Percentiles rank a stretch among this genome's conserved stretches.
Evolutionary conservation across 2,113 vertebrate genomes (phyloP).

Genomic region (Jaculus jaculus): DNA sequence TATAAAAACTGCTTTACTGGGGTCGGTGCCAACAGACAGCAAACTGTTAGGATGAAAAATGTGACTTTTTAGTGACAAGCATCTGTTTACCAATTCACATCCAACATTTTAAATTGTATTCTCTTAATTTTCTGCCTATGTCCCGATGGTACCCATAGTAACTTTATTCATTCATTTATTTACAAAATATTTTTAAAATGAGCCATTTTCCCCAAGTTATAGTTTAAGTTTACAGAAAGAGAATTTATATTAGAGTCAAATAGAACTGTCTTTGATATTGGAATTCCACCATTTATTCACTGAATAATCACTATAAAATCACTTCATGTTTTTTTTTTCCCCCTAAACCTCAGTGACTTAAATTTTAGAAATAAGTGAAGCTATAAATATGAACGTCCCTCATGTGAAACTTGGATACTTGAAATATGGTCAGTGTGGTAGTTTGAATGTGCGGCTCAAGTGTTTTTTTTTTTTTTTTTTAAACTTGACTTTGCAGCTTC

Average conservation of each 20-base stretch:
- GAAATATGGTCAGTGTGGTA: neutral
- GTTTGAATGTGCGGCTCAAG: too few species aligned
- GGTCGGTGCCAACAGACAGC: slow-evolving; percentile 60
- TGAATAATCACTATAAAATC: neutral
- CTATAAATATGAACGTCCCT: neutral
- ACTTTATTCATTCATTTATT: slow-evolving; percentile 41
- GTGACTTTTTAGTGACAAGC: slow-evolving; percentile 60
- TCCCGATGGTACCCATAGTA: slow-evolving; percentile 23
- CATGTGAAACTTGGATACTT: neutral
- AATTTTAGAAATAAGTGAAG: neutral
- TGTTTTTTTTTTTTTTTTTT: too few species aligned
- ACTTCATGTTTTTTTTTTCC: neutral
- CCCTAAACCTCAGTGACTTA: neutral
- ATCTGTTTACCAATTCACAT: slow-evolving; percentile 67
- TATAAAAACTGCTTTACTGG: slow-evolving; percentile 51
- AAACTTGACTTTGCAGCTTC: too few species aligned
- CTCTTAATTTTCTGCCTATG: slow-evolving; percentile 31
- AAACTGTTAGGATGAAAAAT: slow-evolving; percentile 70
- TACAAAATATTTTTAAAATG: slow-evolving; percentile 1
- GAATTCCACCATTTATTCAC: neutral
- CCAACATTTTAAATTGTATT: slow-evolving; percentile 66
- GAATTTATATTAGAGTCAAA: neutral
- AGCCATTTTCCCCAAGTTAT: neutral
- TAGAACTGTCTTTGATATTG: slow-evolving; percentile 2
- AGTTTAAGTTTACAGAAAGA: neutral